Conservation (phyloP, 30 jellyfish, hydroid and myxozoan species). For the Hydra vulgaris region DNA sequence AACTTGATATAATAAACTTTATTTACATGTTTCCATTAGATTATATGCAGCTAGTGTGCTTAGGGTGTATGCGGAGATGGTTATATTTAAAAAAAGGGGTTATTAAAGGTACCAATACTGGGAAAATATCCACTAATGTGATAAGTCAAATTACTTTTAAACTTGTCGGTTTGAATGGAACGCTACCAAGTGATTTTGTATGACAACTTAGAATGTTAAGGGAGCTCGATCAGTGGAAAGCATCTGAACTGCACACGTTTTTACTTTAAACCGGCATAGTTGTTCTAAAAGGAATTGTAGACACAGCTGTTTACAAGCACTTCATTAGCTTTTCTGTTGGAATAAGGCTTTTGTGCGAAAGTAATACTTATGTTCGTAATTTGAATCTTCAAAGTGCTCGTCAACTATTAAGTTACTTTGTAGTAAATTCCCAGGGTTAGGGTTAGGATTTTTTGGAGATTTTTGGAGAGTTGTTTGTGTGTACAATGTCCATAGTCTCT, state of each 20-base stretch:
- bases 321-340: constrained; percentile 9
- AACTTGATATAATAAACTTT: background rate
- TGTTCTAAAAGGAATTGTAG: constrained; percentile 4
- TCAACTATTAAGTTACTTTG: constrained; percentile 1
- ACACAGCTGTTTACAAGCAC: constrained; percentile 5
- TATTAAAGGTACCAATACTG: background rate
- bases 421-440: constrained; percentile 1
- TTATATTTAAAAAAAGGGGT: background rate
- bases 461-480: constrained; percentile 9
- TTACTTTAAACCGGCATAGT: background rate
- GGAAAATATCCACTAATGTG: constrained; percentile 1
- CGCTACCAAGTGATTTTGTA: background rate
- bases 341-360: constrained; percentile 11
- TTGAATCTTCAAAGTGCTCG: no score
- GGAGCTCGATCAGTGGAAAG: constrained; percentile 8
- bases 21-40: constrained; percentile 1
- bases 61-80: constrained; percentile 7
- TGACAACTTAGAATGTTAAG: constrained; percentile 7
- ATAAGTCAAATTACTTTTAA: background rate
- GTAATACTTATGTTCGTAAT: constrained; percentile 1
- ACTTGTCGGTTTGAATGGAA: constrained; percentile 6
- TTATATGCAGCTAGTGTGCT: constrained; percentile 1
- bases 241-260: background rate
- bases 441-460: no score
- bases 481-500: constrained; percentile 11